These are phyloP conservation scores for Cheirogaleus major DNA, from an alignment of 2,797 vertebrate species.

Conservation along the genomic window DNA sequence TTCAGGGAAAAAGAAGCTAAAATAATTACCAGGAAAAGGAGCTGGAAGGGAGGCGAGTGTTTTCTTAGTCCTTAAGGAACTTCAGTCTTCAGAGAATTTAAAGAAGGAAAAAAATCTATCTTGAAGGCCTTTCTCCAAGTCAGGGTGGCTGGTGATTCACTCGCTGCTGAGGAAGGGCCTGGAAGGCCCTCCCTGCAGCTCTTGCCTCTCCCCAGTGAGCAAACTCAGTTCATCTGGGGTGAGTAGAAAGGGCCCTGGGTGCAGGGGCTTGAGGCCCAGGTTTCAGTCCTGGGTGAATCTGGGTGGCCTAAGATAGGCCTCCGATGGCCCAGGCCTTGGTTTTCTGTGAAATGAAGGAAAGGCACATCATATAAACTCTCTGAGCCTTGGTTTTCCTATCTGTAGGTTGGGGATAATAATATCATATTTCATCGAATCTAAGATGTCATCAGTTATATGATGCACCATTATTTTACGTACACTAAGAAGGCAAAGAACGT, in stretches of 20 bases:
- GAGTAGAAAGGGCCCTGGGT: constrained; percentile 38
- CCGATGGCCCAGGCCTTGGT: background rate
- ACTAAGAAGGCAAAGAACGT: background rate
- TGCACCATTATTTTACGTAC: background rate
- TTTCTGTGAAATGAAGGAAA: background rate
- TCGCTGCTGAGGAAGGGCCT: constrained; percentile 19
- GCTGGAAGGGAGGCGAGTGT: constrained; percentile 53
- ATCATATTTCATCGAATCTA: background rate
- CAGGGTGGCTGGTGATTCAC: constrained; percentile 62
- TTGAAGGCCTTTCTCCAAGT: constrained; percentile 47
- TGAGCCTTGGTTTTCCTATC: constrained; percentile 8
- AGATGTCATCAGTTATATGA: background rate
- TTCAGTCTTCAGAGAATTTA: constrained; percentile 75
- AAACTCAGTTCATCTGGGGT: constrained; percentile 69
- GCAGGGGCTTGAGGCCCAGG: background rate
- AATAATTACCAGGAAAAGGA: constrained; percentile 72
- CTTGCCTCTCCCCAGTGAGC: constrained; percentile 41
- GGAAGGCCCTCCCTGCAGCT: constrained; percentile 19
- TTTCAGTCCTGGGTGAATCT: background rate
- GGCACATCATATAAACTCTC: background rate
- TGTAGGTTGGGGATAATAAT: background rate
- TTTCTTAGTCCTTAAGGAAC: constrained; percentile 71
- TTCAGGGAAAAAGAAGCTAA: constrained; percentile 70
- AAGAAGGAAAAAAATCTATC: constrained; percentile 46
- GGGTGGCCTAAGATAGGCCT: background rate